These are phyloP conservation scores for Bombylius discolor DNA, from an alignment of 2,888 invertebrate species.

Conservation along the genomic window DNA sequence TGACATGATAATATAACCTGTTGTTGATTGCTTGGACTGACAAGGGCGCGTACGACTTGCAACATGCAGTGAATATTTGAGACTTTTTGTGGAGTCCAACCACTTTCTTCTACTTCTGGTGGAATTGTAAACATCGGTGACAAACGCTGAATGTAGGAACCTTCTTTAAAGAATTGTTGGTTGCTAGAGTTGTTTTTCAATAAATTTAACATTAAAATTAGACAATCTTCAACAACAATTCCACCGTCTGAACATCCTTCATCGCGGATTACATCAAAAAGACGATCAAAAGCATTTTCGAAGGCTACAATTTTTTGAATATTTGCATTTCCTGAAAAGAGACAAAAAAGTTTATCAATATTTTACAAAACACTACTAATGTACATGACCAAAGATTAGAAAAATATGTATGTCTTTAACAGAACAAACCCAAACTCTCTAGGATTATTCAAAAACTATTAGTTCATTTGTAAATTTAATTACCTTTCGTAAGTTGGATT, in stretches of 20 bases:
- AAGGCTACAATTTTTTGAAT: constrained; percentile 99
- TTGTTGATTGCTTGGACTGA: constrained; percentile 84
- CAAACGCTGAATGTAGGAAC: constrained; percentile 83
- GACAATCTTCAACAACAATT: constrained; percentile 96
- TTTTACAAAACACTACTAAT: background rate
- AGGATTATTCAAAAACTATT: too few species aligned
- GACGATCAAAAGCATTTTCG: constrained; percentile 92
- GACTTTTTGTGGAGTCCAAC: constrained; percentile 89
- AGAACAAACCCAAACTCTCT: too few species aligned
- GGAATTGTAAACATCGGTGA: constrained; percentile 77
- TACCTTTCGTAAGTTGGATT: constrained; percentile 66
- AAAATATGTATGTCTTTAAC: background rate
- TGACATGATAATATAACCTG: constrained; percentile 75
- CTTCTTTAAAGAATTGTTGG: constrained; percentile 97
- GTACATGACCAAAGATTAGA: too few species aligned
- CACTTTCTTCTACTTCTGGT: constrained; percentile 53
- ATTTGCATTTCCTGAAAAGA: constrained; percentile 67
- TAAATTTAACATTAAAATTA: constrained; percentile 83
- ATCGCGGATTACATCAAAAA: constrained; percentile 82
- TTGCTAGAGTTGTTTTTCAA: constrained; percentile 92
- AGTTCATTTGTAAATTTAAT: background rate
- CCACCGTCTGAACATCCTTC: constrained; percentile 92
- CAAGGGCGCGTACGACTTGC: constrained; percentile 78
- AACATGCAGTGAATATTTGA: constrained; percentile 89
- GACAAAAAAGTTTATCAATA: constrained; percentile 27